Percentiles rank a stretch among this genome's conserved stretches.
Evolutionary conservation across 2,797 vertebrate species (phyloP).

Genomic region (Parauchenoglanis punctatus): DNA sequence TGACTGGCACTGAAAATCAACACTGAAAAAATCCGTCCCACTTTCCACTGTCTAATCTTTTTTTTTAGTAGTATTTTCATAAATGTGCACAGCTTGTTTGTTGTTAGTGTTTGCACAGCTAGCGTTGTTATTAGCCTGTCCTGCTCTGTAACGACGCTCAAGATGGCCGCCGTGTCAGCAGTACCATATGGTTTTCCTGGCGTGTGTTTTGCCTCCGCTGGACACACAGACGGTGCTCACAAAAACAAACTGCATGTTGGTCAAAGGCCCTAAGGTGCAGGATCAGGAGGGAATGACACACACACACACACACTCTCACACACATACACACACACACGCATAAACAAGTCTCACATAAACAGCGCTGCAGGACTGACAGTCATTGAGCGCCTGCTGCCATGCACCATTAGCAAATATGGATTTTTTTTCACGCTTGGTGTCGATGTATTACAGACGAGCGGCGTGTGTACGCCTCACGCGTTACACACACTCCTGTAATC

Average conservation of each 20-base stretch:
- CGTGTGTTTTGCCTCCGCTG: conserved; percentile 62
- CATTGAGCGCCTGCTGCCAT: conserved; percentile 30
- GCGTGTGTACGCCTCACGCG: not conserved
- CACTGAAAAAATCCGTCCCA: not conserved
- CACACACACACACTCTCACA: conserved; percentile 10
- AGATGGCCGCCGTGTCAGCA: conserved; percentile 66
- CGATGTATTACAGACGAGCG: conserved; percentile 13
- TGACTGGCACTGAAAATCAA: not conserved
- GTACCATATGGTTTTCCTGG: conserved; percentile 79
- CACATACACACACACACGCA: conserved; percentile 33
- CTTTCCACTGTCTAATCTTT: not conserved
- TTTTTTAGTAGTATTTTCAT: not conserved
- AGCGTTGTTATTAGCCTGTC: conserved; percentile 73
- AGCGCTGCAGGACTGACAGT: conserved; percentile 43
- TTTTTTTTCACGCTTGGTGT: conserved; percentile 26
- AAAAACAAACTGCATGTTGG: conserved; percentile 69
- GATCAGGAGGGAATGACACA: conserved; percentile 55
- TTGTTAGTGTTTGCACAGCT: conserved; percentile 60
- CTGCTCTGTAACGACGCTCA: conserved; percentile 73
- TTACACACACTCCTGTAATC: conserved; percentile 25
- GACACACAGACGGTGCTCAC: conserved; percentile 70
- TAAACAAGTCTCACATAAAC: conserved; percentile 48
- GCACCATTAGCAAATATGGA: conserved; percentile 45
- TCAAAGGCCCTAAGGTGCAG: conserved; percentile 71
- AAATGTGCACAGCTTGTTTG: too few species aligned